Percentiles rank a stretch among this genome's conserved stretches.
Conservation (phyloP, 23 tunicate species). For the Diplosoma virens region DNA sequence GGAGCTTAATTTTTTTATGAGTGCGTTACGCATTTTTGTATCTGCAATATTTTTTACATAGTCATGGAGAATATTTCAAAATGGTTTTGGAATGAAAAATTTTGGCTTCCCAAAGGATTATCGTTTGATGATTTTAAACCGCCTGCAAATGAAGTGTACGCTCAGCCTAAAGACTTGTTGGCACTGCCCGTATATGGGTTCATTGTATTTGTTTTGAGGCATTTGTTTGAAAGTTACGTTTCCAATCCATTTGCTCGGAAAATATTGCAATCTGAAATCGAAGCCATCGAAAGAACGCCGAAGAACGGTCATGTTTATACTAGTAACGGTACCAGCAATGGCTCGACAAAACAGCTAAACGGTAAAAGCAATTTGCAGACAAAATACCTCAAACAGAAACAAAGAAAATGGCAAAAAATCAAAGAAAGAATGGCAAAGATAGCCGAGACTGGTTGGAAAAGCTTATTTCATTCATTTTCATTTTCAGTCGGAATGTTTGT, state of each 20-base stretch:
- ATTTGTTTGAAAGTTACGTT: conserved; percentile 16
- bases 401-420: background rate
- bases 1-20: too few species aligned
- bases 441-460: conserved; percentile 23
- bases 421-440: background rate
- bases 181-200: conserved; percentile 3
- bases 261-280: background rate
- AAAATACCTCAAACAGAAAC: background rate
- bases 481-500: background rate
- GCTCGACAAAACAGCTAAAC: too few species aligned
- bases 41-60: too few species aligned
- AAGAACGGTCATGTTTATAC: background rate
- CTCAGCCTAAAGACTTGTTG: background rate
- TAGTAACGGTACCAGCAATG: background rate
- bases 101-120: conserved; percentile 20
- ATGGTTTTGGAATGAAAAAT: conserved; percentile 30
- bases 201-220: background rate
- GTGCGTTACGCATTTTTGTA: too few species aligned
- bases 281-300: background rate
- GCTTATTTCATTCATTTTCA: background rate
- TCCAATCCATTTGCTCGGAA: background rate
- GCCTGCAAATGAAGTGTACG: background rate
- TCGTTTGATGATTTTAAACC: conserved; percentile 9
- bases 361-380: too few species aligned
- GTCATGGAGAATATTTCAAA: conserved; percentile 13